Conservation (phyloP, 2,888 invertebrate genomes). For the Acanthosepion pharaonis region DNA sequence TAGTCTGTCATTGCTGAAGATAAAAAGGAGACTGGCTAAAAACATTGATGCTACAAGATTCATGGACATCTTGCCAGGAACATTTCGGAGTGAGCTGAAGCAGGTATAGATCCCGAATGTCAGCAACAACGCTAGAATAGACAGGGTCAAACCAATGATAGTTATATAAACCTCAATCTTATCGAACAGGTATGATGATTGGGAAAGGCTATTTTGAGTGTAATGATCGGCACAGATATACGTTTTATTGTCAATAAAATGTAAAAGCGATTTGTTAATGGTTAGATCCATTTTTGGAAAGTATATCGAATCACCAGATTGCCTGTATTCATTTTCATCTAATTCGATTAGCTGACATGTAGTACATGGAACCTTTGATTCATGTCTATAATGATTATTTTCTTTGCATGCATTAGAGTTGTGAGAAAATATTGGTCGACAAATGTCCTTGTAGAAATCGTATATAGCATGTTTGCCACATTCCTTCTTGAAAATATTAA, state of each 20-base stretch:
- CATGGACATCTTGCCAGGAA: slow-evolving; percentile 77
- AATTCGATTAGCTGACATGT: not conserved
- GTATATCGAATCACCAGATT: not conserved
- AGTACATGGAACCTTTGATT: not conserved
- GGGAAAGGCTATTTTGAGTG: not conserved
- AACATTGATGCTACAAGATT: slow-evolving; percentile 76
- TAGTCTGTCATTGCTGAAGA: slow-evolving; percentile 70
- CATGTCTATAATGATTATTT: not conserved
- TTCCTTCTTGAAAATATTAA: not conserved
- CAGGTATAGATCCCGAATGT: slow-evolving; percentile 76
- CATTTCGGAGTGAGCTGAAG: slow-evolving; percentile 76
- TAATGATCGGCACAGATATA: not conserved
- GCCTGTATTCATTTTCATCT: not conserved
- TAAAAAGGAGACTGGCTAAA: slow-evolving; percentile 76
- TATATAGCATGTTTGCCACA: not conserved
- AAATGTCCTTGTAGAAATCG: not conserved
- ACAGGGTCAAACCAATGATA: slow-evolving; percentile 80
- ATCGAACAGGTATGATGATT: not conserved
- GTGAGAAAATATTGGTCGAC: not conserved
- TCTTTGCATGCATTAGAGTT: not conserved
- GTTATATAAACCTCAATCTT: slow-evolving; percentile 74
- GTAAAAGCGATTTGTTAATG: not conserved
- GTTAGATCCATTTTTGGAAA: not conserved
- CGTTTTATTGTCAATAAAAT: not conserved
- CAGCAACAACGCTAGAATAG: slow-evolving; percentile 75